Conservation (phyloP, 1,140 invertebrate genomes). For the Ceratosolen fusciceps region DNA sequence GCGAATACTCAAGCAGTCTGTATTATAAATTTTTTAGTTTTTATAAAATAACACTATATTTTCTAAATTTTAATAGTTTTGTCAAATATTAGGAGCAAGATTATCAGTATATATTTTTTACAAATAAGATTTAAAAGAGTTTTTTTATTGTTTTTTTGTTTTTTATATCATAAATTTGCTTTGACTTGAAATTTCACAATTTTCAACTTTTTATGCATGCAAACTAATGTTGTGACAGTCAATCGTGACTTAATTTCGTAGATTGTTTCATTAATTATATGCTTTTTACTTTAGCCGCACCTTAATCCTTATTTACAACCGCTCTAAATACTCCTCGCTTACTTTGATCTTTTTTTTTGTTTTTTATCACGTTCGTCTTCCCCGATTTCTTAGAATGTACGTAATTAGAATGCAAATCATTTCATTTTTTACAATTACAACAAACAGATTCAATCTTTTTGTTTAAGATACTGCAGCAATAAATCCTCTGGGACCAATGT, state of each 20-base stretch:
- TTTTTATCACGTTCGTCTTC: slow-evolving; percentile 3
- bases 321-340: slow-evolving; percentile 12
- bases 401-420: neutral
- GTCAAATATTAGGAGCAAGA: too few species aligned
- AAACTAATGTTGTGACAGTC: slow-evolving; percentile 17
- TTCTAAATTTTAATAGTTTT: too few species aligned
- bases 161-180: neutral
- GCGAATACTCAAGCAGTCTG: too few species aligned
- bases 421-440: neutral
- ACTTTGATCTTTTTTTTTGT: slow-evolving; percentile 28
- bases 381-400: neutral
- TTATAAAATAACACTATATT: too few species aligned
- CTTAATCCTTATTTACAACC: neutral
- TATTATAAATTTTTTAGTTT: too few species aligned
- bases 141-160: too few species aligned
- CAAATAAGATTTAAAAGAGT: too few species aligned
- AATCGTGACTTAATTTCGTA: slow-evolving; percentile 19
- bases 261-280: slow-evolving; percentile 21
- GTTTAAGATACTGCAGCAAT: too few species aligned
- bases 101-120: too few species aligned
- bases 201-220: neutral
- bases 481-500: too few species aligned
- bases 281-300: slow-evolving; percentile 11
- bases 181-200: slow-evolving; percentile 24
- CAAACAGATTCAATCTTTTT: neutral